These are phyloP conservation scores for Astreopora myriophthalma DNA, from an alignment of 64 coral and sea anemone species.

Conservation along the genomic window DNA sequence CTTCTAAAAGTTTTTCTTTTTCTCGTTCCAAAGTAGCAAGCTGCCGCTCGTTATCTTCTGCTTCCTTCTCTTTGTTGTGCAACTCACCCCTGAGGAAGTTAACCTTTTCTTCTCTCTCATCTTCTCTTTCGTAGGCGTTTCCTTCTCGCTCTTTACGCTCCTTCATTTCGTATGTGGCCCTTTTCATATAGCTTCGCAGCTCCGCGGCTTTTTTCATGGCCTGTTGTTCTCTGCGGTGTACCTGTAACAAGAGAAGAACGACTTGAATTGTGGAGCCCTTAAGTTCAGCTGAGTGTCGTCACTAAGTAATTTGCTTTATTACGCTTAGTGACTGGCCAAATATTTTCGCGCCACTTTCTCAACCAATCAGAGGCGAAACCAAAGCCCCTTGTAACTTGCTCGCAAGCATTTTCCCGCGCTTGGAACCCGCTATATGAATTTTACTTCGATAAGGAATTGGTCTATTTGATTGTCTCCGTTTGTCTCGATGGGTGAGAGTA, in stretches of 20 bases:
- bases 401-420: too few relatives aligned
- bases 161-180: neutral
- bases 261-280: neutral
- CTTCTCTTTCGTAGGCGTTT: constrained; percentile 3
- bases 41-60: neutral
- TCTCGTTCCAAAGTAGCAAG: neutral
- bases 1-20: neutral
- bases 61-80: neutral
- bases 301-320: too few relatives aligned
- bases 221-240: neutral
- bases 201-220: neutral
- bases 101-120: constrained; percentile 15
- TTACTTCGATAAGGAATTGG: too few relatives aligned
- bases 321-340: too few relatives aligned
- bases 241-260: neutral
- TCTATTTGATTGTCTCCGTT: too few relatives aligned
- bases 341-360: too few relatives aligned
- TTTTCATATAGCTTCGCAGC: neutral
- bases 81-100: neutral
- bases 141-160: neutral
- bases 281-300: too few relatives aligned
- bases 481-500: too few relatives aligned
- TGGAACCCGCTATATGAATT: too few relatives aligned
- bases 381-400: too few relatives aligned
- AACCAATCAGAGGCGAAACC: too few relatives aligned